Conservation (phyloP, 2,113 vertebrate species). For the Ailuropoda melanoleuca region DNA sequence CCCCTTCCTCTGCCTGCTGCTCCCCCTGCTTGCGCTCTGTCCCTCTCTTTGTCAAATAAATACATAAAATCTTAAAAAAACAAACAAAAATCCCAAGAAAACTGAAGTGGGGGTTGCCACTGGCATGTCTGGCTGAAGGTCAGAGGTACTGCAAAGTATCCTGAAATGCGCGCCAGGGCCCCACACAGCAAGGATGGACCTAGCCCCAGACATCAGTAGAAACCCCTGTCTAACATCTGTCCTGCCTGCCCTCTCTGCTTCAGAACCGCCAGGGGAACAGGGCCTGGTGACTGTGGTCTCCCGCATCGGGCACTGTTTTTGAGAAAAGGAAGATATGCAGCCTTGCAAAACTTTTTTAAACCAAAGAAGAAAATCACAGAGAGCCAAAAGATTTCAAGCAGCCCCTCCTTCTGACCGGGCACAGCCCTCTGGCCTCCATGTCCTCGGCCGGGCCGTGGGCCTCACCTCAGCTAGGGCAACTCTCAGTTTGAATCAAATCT, state of each 20-base stretch:
- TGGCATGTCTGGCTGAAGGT: background rate
- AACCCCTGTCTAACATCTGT: background rate
- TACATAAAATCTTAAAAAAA: background rate
- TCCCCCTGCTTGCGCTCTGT: background rate
- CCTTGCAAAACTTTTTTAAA: background rate
- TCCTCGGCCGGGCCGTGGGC: background rate
- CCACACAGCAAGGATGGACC: background rate
- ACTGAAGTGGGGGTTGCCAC: too few species aligned
- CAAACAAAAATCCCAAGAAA: rapidly evolving
- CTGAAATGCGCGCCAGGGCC: background rate
- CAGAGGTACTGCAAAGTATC: background rate
- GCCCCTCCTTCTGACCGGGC: background rate
- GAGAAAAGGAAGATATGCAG: conserved; percentile 26
- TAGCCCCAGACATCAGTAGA: background rate
- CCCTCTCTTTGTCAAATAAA: background rate
- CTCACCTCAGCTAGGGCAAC: background rate
- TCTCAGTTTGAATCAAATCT: background rate
- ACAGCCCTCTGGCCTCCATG: background rate
- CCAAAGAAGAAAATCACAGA: conserved; percentile 9
- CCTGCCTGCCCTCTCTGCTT: background rate
- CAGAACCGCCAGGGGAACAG: background rate
- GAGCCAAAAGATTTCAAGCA: background rate
- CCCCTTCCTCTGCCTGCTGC: background rate
- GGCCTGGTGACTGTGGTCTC: background rate
- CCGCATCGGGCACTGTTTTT: background rate